A percentile compares a stretch with the other conserved stretches of the same genome.
Conservation (phyloP, 2,888 invertebrate genomes). For the Drosophila neotestacea region DNA sequence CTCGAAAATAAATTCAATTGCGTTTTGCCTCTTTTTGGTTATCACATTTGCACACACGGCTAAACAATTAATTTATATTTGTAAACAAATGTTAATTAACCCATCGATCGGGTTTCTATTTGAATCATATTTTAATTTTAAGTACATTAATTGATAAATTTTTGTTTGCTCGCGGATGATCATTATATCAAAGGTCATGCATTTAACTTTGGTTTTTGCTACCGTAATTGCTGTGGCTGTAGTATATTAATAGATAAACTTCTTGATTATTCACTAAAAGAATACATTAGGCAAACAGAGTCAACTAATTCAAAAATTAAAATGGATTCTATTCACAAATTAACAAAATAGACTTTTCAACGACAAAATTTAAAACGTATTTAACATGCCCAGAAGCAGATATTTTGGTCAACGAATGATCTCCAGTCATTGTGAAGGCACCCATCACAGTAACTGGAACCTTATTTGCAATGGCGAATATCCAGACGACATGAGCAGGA, state of each 20-base stretch:
- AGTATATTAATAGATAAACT: too few species aligned
- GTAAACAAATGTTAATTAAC: conserved; percentile 59
- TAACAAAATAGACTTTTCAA: conserved; percentile 4
- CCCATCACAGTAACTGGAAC: conserved; percentile 10
- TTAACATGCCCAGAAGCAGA: not conserved
- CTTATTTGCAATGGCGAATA: conserved; percentile 27
- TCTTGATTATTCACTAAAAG: not conserved
- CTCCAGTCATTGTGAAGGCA: not conserved
- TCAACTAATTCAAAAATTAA: not conserved
- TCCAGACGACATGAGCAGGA: conserved; percentile 9
- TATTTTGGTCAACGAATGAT: not conserved
- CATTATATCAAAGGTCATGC: conserved; percentile 30
- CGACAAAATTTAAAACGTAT: conserved; percentile 13
- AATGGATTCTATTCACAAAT: not conserved
- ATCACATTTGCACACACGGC: conserved; percentile 23
- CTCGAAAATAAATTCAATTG: conserved; percentile 22
- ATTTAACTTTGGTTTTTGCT: not conserved
- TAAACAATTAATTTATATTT: conserved; percentile 15
- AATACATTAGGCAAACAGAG: conserved; percentile 2
- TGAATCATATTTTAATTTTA: conserved; percentile 23
- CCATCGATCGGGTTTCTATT: conserved; percentile 43
- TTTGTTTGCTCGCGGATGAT: conserved; percentile 8
- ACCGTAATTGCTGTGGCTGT: too few species aligned
- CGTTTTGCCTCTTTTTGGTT: conserved; percentile 30
- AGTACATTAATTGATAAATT: conserved; percentile 9